Evolutionary conservation across 2,888 invertebrate species (phyloP).

Genomic region (Hirtodrosophila cameraria): DNA sequence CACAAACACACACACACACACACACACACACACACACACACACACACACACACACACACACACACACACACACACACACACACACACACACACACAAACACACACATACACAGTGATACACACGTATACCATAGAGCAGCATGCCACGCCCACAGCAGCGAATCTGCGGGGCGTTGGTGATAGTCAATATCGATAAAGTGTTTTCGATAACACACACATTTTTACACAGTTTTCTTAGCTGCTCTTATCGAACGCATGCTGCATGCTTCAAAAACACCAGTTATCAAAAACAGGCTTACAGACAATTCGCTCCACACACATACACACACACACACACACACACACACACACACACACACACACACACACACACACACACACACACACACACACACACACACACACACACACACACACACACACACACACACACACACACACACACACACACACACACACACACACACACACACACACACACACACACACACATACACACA

Average conservation of each 20-base stretch:
- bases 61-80: too few relatives aligned
- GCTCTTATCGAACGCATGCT: conserved; percentile 51
- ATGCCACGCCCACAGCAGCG: conserved; percentile 30
- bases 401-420: conserved; percentile 3
- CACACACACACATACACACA: conserved; percentile 8
- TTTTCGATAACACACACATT: conserved; percentile 40
- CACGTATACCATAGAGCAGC: conserved; percentile 26
- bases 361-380: conserved; percentile 8
- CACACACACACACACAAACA: conserved; percentile 8
- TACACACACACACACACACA: conserved; percentile 3
- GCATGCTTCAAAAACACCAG: conserved; percentile 30
- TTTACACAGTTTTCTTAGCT: conserved; percentile 33
- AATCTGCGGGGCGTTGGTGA: conserved; percentile 22
- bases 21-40: too few relatives aligned
- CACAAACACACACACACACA: conserved; percentile 10
- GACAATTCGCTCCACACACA: conserved; percentile 1
- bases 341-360: conserved; percentile 3
- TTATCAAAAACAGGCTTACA: neutral
- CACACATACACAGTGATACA: conserved; percentile 17
- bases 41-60: too few relatives aligned
- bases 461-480: conserved; percentile 3
- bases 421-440: conserved; percentile 8
- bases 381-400: conserved; percentile 3
- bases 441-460: conserved; percentile 3
- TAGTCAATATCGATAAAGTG: conserved; percentile 41